Evolutionary conservation across 2,113 vertebrate genomes (phyloP).

Genomic region (Cygnus buccinator): DNA sequence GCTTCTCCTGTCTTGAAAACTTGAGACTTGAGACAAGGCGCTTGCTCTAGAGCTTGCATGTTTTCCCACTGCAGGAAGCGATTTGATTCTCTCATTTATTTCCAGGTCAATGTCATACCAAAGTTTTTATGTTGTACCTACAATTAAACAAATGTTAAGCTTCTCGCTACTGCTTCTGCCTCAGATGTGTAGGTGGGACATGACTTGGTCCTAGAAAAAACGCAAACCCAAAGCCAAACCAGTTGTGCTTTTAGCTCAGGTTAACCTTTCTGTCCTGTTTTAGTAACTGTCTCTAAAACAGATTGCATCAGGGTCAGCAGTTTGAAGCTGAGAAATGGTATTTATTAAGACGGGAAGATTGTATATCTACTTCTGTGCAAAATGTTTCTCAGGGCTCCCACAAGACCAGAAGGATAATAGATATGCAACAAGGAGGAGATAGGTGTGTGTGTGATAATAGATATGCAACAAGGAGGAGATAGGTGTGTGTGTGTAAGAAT

Average conservation of each 20-base stretch:
- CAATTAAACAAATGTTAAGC: neutral
- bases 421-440: neutral
- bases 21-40: accelerated
- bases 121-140: neutral
- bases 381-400: neutral
- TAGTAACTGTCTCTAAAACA: neutral
- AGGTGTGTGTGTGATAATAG: neutral
- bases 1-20: neutral
- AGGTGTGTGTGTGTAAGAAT: neutral
- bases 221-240: neutral
- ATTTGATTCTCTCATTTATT: neutral
- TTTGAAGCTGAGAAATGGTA: neutral
- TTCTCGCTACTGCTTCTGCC: neutral
- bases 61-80: neutral
- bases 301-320: neutral
- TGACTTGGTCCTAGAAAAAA: neutral
- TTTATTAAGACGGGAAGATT: neutral
- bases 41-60: neutral
- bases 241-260: neutral
- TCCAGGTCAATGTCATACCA: neutral
- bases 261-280: conserved; percentile 14
- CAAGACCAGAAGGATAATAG: neutral
- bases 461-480: no score
- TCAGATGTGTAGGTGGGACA: neutral
- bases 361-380: neutral